Percentiles rank a stretch among this genome's conserved stretches.
Evolutionary conservation across 2,888 invertebrate genomes (phyloP).

Genomic region (Archaeoteleia sp.): DNA sequence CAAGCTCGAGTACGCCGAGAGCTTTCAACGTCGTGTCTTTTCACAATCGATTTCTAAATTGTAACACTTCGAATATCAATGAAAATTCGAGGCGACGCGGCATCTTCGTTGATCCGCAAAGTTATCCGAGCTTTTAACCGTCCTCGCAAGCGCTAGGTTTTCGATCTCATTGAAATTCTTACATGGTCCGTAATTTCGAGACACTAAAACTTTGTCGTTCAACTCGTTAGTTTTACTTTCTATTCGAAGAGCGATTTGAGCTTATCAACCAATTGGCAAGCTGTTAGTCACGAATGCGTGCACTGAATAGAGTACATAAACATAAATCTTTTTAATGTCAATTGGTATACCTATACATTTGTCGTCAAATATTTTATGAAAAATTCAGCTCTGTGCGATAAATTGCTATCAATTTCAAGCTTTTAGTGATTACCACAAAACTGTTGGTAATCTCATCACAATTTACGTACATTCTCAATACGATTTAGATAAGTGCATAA

Average conservation of each 20-base stretch:
- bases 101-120: conserved; percentile 12
- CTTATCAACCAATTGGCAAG: too few species aligned
- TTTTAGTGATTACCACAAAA: conserved; percentile 5
- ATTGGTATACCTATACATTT: too few species aligned
- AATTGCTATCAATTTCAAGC: conserved; percentile 1
- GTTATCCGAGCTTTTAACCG: background rate
- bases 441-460: conserved; percentile 1
- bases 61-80: conserved; percentile 6
- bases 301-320: too few species aligned
- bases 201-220: conserved; percentile 12
- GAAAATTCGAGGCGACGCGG: too few species aligned
- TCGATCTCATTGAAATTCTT: conserved; percentile 32
- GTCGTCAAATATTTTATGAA: too few species aligned
- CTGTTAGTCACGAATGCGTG: too few species aligned
- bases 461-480: conserved; percentile 1
- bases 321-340: too few species aligned
- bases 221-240: conserved; percentile 10
- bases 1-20: conserved; percentile 19
- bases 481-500: background rate
- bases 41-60: conserved; percentile 26
- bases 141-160: too few species aligned
- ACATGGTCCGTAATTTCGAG: background rate
- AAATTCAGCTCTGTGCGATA: too few species aligned
- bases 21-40: conserved; percentile 19
- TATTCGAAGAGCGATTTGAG: conserved; percentile 4